Percentiles rank a stretch among this genome's conserved stretches.
Conservation (phyloP, 2,888 invertebrate species). For the Nemurella pictetii region DNA sequence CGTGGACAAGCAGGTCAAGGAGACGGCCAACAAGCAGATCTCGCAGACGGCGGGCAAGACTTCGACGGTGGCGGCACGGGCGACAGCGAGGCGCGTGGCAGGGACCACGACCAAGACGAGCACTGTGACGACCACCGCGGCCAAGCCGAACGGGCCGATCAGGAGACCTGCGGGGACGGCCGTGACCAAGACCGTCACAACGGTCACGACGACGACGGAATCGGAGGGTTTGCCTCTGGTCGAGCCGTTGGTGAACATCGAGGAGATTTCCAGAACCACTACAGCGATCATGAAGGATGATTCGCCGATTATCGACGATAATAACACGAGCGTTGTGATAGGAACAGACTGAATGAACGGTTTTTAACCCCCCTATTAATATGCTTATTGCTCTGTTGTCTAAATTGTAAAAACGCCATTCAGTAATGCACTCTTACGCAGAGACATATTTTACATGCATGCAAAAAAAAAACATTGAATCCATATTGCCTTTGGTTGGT, state of each 20-base stretch:
- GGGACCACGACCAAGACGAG: constrained; percentile 43
- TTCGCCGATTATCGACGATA: constrained; percentile 48
- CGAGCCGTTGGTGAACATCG: constrained; percentile 43
- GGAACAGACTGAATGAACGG: constrained; percentile 13
- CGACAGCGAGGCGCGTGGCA: constrained; percentile 48
- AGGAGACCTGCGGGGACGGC: constrained; percentile 47
- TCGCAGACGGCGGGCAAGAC: constrained; percentile 57
- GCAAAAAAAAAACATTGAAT: constrained; percentile 3
- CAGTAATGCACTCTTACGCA: neutral
- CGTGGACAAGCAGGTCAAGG: constrained; percentile 66
- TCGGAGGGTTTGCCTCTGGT: neutral
- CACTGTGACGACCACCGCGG: constrained; percentile 40
- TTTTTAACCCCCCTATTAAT: neutral
- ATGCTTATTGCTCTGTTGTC: neutral
- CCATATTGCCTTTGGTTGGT: constrained; percentile 26
- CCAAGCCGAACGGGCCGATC: constrained; percentile 48
- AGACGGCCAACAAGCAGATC: constrained; percentile 70
- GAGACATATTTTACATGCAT: neutral
- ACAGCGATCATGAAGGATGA: constrained; percentile 49
- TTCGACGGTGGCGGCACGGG: constrained; percentile 43
- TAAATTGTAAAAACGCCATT: neutral
- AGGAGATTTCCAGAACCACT: constrained; percentile 42
- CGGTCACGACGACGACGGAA: constrained; percentile 21
- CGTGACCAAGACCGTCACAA: constrained; percentile 22
- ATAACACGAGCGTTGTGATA: constrained; percentile 1